Evolutionary conservation across 30 jellyfish, hydroid and myxozoan genomes (phyloP), one percentile per base, ranked within the genome.

Genomic region (Cassiopea andromeda): DNA sequence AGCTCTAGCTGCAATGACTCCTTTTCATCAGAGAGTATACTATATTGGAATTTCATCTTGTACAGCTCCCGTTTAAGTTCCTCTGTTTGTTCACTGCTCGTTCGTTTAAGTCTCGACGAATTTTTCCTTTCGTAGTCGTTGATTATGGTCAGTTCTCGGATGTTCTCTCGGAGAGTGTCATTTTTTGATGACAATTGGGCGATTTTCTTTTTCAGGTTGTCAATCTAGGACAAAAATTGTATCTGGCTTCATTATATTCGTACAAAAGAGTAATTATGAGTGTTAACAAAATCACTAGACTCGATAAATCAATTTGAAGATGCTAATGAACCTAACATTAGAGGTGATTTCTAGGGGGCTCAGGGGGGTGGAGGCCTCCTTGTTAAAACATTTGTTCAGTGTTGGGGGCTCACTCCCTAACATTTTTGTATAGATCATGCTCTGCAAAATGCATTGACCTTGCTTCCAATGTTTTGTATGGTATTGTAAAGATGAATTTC

Each of bases 41-140:
- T 79, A 64, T 69, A 75, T 27, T 91, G 46, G 84, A 79, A 96
- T 70, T 92, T 96, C 92, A 85, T 58, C 66, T 92, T 76, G 48
- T 73, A 70, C 66, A 87, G 43, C 60, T 96, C 98, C 58, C 73
- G 81, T 76, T 87, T 92, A 61, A 80, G 60, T 13, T 66, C 97
- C 15, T 92, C 97, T 13, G 89, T 96, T 85, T 96, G 97, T n/a
- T 81, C 57, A 46, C 57, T 80, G 82, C 83, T 89, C 46, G 93
- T 66, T 59, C 82, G 90, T 57, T 59, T 82, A 59, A 96, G 70
- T 49, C 92, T 91, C 60, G 45, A 80, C 61, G 99, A 96, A 71
- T 92, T 96, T 38, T 89, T 70, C 67, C 94, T 58, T 84, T 91
- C 95, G 68, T 60, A 80, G 83, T 96, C 98, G 85, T 91, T 88